Conservation (phyloP, 2,113 vertebrate species). For the Prinia subflava region DNA sequence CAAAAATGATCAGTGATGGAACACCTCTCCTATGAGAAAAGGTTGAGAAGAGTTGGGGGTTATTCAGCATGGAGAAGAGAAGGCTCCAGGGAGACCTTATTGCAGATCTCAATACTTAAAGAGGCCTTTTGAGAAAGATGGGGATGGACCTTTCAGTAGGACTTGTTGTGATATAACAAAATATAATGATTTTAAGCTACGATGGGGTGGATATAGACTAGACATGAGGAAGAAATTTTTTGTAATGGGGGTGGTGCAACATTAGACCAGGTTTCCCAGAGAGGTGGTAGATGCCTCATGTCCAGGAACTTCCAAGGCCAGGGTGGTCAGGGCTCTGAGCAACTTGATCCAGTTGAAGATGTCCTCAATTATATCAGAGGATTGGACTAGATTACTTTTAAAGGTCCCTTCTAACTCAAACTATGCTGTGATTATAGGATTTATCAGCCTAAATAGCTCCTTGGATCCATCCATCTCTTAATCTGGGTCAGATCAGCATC, state of each 20-base stretch:
- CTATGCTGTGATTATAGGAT: neutral
- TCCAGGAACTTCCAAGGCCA: neutral
- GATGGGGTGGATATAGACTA: neutral
- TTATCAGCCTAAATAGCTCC: neutral
- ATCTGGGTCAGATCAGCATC: neutral
- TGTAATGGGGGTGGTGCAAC: rapidly evolving
- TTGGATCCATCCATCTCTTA: neutral
- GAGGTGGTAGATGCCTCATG: neutral
- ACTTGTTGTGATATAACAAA: neutral
- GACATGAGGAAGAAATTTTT: neutral
- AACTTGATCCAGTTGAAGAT: neutral
- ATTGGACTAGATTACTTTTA: neutral
- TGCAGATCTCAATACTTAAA: neutral
- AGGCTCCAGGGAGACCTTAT: neutral
- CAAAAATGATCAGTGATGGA: neutral
- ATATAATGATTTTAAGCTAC: neutral
- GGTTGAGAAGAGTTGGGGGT: neutral
- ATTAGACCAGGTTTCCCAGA: neutral
- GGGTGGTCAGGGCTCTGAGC: neutral
- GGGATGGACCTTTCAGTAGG: neutral
- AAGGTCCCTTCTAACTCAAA: neutral
- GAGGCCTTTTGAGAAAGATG: neutral
- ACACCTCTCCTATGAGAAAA: neutral
- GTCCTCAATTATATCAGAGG: neutral
- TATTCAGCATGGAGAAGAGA: neutral